Conservation (phyloP, 1,140 invertebrate genomes). For the Drosophila ananassae region DNA sequence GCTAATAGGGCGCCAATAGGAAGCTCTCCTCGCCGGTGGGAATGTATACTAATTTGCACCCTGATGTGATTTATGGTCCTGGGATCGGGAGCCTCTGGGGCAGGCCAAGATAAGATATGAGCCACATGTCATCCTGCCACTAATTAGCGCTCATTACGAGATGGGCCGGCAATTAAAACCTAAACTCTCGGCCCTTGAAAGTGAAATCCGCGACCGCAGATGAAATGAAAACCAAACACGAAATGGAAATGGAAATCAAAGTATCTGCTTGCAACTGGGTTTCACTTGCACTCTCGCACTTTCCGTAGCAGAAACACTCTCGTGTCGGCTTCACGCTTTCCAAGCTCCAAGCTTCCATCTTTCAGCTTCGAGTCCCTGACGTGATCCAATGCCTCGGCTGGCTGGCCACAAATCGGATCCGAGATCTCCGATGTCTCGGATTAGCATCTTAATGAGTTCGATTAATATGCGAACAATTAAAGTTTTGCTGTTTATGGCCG, state of each 20-base stretch:
- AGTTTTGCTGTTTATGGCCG: conserved; percentile 61
- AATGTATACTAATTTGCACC: no score
- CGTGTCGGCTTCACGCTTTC: conserved; percentile 66
- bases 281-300: conserved; percentile 70
- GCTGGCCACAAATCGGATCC: conserved; percentile 33
- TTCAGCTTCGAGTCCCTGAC: conserved; percentile 2
- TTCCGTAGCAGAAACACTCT: conserved; percentile 53
- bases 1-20: no score
- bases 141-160: conserved; percentile 44
- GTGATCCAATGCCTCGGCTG: conserved; percentile 18
- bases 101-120: conserved; percentile 35
- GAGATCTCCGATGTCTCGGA: conserved; percentile 23
- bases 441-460: conserved; percentile 77
- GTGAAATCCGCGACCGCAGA: conserved; percentile 4
- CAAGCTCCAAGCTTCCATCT: not conserved
- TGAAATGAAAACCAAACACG: conserved; percentile 35
- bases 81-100: no score
- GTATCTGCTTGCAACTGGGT: conserved; percentile 9
- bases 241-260: conserved; percentile 24
- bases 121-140: conserved; percentile 34
- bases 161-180: conserved; percentile 2
- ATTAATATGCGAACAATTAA: conserved; percentile 80
- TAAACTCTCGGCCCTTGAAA: conserved; percentile 18
- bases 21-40: no score
- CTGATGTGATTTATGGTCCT: no score